phyloP scores from a whole-genome alignment of 2,888 invertebrate genomes.

The Andrena flavipes region DNA sequence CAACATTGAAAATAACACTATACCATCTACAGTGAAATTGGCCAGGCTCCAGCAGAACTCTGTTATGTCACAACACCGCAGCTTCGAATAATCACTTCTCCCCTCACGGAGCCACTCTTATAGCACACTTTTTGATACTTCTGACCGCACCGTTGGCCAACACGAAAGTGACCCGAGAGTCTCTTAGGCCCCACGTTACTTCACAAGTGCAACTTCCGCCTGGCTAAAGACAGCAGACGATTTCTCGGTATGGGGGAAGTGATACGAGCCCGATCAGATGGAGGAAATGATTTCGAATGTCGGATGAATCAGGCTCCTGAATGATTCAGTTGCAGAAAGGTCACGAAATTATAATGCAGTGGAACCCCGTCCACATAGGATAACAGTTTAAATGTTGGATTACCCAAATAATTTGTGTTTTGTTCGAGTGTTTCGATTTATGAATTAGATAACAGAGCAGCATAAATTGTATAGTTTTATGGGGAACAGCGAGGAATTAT shows the following conservation, averaged over 20 bases:
- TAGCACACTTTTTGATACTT: slow-evolving; percentile 6
- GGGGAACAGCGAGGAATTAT: background rate
- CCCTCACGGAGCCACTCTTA: background rate
- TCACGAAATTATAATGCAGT: background rate
- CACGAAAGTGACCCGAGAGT: slow-evolving; percentile 15
- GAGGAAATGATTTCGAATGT: slow-evolving; percentile 21
- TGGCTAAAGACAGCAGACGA: slow-evolving; percentile 7
- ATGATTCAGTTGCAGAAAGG: slow-evolving; percentile 41
- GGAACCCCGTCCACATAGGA: too few relatives aligned
- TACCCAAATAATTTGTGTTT: too few relatives aligned
- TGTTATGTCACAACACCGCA: too few relatives aligned
- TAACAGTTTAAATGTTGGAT: too few relatives aligned
- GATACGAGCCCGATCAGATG: slow-evolving; percentile 11
- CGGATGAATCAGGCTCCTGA: slow-evolving; percentile 46
- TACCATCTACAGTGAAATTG: too few relatives aligned
- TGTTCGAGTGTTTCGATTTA: too few relatives aligned
- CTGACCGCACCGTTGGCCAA: slow-evolving; percentile 4
- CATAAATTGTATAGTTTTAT: background rate
- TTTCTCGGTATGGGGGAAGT: slow-evolving; percentile 45
- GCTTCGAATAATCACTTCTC: too few relatives aligned
- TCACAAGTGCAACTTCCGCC: slow-evolving; percentile 53
- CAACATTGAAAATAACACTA: too few relatives aligned
- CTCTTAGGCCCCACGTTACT: slow-evolving; percentile 17
- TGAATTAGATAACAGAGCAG: too few relatives aligned
- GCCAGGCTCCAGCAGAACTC: too few relatives aligned